Evolutionary conservation across 1,140 invertebrate species (phyloP).

Genomic region (Harpegnathos saltator): DNA sequence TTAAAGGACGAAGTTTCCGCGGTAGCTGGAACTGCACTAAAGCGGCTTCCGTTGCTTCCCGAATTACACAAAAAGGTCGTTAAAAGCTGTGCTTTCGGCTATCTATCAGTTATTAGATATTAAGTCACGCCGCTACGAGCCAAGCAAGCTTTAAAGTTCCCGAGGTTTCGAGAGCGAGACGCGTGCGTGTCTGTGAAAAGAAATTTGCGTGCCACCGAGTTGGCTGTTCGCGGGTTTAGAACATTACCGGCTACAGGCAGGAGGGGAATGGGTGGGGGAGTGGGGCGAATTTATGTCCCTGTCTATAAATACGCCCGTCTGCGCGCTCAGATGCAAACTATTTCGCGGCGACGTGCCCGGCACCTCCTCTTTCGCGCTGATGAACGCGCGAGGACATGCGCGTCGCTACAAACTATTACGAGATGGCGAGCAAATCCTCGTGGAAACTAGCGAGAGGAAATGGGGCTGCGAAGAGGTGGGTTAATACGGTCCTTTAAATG

Average conservation of each 20-base stretch:
- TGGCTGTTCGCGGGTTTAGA: constrained; percentile 39
- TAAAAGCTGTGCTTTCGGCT: neutral
- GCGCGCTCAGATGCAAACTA: constrained; percentile 48
- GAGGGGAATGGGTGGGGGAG: neutral
- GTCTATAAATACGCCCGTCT: constrained; percentile 40
- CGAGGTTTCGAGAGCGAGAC: neutral
- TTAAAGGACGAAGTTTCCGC: constrained; percentile 13
- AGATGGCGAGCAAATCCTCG: constrained; percentile 65
- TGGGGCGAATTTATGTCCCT: constrained; percentile 24
- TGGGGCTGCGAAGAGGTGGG: constrained; percentile 26
- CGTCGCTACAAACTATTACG: constrained; percentile 66
- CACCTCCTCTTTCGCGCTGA: constrained; percentile 40
- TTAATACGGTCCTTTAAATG: constrained; percentile 53
- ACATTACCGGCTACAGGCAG: constrained; percentile 15
- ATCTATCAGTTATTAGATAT: neutral
- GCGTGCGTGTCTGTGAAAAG: constrained; percentile 4
- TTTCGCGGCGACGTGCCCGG: constrained; percentile 32
- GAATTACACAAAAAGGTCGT: neutral
- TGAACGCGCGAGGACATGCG: constrained; percentile 18
- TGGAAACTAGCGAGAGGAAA: constrained; percentile 56
- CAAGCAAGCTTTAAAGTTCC: neutral
- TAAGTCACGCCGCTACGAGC: neutral
- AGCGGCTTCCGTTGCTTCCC: neutral
- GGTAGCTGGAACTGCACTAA: neutral
- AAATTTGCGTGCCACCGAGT: neutral